Conservation (phyloP, 2,797 vertebrate species). For the Merluccius polli region DNA sequence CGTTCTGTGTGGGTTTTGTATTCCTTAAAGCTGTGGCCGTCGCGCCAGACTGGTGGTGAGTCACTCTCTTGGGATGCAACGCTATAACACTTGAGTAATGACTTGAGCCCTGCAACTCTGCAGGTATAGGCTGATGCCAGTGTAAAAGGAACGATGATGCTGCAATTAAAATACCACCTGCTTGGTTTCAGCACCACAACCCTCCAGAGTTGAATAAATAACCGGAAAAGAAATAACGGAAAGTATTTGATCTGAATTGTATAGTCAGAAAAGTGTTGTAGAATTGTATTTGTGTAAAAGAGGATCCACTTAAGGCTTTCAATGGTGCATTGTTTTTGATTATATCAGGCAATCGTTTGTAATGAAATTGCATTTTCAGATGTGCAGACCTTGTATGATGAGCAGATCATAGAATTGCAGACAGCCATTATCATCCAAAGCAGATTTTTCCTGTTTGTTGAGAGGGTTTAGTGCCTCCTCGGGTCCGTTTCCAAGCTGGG, state of each 20-base stretch:
- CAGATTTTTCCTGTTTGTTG: background rate
- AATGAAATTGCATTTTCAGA: background rate
- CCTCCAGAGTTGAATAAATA: background rate
- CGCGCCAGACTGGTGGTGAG: constrained; percentile 18
- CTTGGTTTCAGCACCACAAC: background rate
- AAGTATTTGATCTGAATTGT: background rate
- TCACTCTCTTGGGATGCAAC: constrained; percentile 15
- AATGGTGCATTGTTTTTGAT: background rate
- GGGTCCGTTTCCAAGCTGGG: background rate
- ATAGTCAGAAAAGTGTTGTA: background rate
- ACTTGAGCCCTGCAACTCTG: background rate
- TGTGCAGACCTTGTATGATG: background rate
- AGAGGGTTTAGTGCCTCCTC: background rate
- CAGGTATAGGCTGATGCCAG: background rate
- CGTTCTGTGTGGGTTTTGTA: constrained; percentile 7
- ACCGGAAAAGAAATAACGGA: background rate
- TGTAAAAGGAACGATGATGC: background rate
- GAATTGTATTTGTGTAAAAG: background rate
- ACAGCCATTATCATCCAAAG: background rate
- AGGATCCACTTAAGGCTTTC: background rate
- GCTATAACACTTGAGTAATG: constrained; percentile 18
- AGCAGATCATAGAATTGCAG: background rate
- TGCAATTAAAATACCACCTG: background rate
- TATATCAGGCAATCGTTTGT: background rate
- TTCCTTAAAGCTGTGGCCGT: background rate